These are phyloP conservation scores for Chloebia gouldiae DNA, from an alignment of 2,113 vertebrate species.

Conservation along the genomic window DNA sequence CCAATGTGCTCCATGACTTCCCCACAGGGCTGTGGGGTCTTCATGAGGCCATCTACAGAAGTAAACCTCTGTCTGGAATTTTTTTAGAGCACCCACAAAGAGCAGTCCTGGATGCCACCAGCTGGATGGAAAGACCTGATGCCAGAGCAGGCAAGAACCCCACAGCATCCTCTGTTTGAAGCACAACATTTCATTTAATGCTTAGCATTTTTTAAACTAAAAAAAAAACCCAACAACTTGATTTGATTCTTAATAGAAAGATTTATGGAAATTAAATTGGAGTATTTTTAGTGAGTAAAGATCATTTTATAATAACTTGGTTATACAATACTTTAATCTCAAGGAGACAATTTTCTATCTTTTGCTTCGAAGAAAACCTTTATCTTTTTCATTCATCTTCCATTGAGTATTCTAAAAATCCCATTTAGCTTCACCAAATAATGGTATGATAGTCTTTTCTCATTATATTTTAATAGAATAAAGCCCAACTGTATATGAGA, in stretches of 20 bases:
- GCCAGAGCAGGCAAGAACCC: not conserved
- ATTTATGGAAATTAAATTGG: constrained; percentile 27
- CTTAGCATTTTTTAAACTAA: not conserved
- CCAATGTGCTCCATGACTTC: not conserved
- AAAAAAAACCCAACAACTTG: not conserved
- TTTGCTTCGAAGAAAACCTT: constrained; percentile 55
- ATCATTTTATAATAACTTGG: constrained; percentile 30
- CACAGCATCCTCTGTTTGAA: not conserved
- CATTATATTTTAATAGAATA: constrained; percentile 72
- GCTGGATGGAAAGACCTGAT: not conserved
- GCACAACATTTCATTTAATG: not conserved
- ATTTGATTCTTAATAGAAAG: constrained; percentile 43
- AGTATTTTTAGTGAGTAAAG: constrained; percentile 46
- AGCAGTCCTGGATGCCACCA: accelerated
- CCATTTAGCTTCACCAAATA: constrained; percentile 67
- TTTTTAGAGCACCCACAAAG: not conserved
- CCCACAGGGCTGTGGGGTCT: too few species aligned
- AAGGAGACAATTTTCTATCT: constrained; percentile 45
- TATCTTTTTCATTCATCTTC: constrained; percentile 64
- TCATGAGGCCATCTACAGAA: not conserved
- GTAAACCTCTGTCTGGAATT: not conserved
- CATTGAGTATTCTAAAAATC: constrained; percentile 69
- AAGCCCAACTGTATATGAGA: constrained; percentile 42
- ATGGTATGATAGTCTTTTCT: constrained; percentile 54
- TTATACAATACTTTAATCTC: constrained; percentile 38